A percentile compares a stretch with the other conserved stretches of the same genome.
Evolutionary conservation across 2,797 vertebrate species (phyloP).

Genomic region (Aplochiton taeniatus): DNA sequence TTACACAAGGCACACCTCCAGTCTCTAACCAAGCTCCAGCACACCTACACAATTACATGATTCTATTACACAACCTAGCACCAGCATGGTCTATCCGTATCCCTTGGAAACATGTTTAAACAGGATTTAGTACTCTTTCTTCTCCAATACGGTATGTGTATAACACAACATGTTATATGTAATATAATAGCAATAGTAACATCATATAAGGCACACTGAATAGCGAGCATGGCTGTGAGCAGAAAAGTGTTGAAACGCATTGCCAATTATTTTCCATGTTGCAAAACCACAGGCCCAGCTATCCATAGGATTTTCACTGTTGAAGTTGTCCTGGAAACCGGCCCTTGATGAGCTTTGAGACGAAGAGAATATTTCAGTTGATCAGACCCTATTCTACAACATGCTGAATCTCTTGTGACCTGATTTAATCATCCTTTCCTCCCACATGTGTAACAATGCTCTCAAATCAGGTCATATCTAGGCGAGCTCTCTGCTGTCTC

Average conservation of each 20-base stretch:
- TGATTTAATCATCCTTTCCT: constrained; percentile 12
- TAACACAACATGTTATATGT: too few relatives aligned
- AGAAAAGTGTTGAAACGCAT: too few relatives aligned
- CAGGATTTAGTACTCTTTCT: too few relatives aligned
- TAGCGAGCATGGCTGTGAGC: too few relatives aligned
- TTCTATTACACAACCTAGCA: constrained; percentile 5
- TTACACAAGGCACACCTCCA: constrained; percentile 6
- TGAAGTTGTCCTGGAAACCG: constrained; percentile 8
- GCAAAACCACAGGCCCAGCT: neutral
- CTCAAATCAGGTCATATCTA: constrained; percentile 16
- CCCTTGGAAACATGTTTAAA: too few relatives aligned
- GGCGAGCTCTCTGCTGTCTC: constrained; percentile 6
- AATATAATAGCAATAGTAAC: too few relatives aligned
- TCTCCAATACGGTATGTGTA: too few relatives aligned
- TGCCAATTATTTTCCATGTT: neutral
- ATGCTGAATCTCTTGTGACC: constrained; percentile 5
- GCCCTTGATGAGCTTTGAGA: constrained; percentile 1
- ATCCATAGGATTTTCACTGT: constrained; percentile 3
- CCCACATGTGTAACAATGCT: constrained; percentile 14
- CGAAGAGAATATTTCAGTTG: constrained; percentile 1
- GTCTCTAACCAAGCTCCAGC: neutral
- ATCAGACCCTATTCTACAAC: constrained; percentile 6
- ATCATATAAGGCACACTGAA: too few relatives aligned
- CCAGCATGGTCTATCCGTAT: neutral
- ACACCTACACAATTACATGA: constrained; percentile 2